These are phyloP conservation scores for Phylloscopus trochiloides DNA, from an alignment of 2,113 vertebrate genomes.

Conservation along the genomic window DNA sequence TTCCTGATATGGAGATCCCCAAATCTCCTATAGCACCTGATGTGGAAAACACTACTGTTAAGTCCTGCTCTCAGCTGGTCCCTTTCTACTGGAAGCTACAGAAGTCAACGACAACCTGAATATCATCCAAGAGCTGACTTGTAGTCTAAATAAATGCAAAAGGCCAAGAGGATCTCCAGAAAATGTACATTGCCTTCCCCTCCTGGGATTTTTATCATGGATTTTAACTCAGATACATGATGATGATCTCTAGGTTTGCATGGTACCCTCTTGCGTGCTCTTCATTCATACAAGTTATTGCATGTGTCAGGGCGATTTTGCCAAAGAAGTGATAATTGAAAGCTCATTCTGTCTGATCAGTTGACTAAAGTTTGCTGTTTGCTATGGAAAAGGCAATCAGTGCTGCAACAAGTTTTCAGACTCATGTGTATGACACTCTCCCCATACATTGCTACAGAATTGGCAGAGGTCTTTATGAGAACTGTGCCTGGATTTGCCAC, in stretches of 20 bases:
- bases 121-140: neutral
- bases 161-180: neutral
- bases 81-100: neutral
- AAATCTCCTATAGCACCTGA: neutral
- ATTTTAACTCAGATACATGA: conserved; percentile 22
- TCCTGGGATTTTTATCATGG: neutral
- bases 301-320: neutral
- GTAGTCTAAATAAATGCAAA: conserved; percentile 12
- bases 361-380: conserved; percentile 35
- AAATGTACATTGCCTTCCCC: neutral
- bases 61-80: neutral
- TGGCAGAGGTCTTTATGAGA: neutral
- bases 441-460: neutral
- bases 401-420: neutral
- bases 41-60: neutral
- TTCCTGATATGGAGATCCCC: conserved; percentile 34
- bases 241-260: neutral
- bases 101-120: neutral
- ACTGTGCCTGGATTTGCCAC: neutral
- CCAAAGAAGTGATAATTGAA: neutral
- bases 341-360: conserved; percentile 4
- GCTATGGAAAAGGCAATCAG: neutral
- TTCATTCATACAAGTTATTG: neutral
- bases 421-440: neutral
- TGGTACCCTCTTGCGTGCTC: neutral